Evolutionary conservation across 2,888 invertebrate species (phyloP), one percentile per base, ranked within the genome.

Genomic region (Melanotus villosus): DNA sequence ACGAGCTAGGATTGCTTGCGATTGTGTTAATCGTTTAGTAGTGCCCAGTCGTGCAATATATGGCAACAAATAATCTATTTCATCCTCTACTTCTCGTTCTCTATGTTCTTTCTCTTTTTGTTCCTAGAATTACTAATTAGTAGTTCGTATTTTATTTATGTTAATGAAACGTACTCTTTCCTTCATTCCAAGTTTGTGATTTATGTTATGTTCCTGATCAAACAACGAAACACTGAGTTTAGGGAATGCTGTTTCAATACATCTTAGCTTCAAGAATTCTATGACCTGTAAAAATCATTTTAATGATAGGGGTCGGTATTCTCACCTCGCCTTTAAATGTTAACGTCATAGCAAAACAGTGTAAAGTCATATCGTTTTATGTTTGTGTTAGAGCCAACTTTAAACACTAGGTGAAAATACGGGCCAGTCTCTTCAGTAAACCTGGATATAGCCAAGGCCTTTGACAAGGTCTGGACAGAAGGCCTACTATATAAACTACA

Each of bases 1-100:
- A 10, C 87, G 87, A 30, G 89, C 85, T 56, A 86, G 84, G 0
- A 84, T 38, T 0, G 88, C 87, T 43, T 90, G 82, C 0, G 82
- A 18, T 9, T 66, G 65, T 0, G 80, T 76, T 12, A 89, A 82
- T 30, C 82, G 83, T 0, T 83, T 81, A 0, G 87, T 85, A 34
- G 88, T 86, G 19, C 89, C 88, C 79, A 90, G 84, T 21, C 88
- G 86, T 1, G 89, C 89, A 12, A 92, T 78, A 80, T 91, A 91
- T 0, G 91, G 91, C 2, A 88, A 87, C 18, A 92, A 81, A 34
- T 89, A 90, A 77, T 92, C 90, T 10, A 89, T 86, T 57, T 89
- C 88, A 0, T 88, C 88, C 76, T 89, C 89, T n/a, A 89, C 86
- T 78, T 91, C 90, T 9, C 89, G 86, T 71, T 89, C 88, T 41